These are phyloP conservation scores for Chaenodraco wilsoni DNA, from an alignment of 2,797 vertebrate species.

Conservation along the genomic window DNA sequence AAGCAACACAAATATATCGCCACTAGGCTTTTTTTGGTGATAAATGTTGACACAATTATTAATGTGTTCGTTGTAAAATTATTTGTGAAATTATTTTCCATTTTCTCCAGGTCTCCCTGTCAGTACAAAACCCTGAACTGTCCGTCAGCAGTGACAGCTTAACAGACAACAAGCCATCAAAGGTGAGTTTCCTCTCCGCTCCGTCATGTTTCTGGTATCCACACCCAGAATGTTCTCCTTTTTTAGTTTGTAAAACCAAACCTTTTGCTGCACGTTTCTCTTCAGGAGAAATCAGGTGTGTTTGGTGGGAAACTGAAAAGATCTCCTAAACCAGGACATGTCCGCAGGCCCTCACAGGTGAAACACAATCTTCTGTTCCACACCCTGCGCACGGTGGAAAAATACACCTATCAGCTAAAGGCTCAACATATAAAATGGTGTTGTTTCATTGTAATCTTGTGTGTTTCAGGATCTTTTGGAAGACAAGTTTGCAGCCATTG, in stretches of 20 bases:
- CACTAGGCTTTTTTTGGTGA: not conserved
- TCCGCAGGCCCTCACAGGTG: constrained; percentile 66
- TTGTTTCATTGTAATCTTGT: constrained; percentile 4
- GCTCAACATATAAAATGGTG: not conserved
- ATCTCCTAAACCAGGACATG: constrained; percentile 53
- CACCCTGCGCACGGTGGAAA: not conserved
- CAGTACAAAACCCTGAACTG: constrained; percentile 36
- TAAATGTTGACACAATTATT: not conserved
- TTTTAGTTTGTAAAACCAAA: constrained; percentile 8
- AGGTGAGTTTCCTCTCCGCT: constrained; percentile 45
- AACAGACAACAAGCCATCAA: constrained; percentile 53
- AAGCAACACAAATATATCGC: not conserved
- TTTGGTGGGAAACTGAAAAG: constrained; percentile 52
- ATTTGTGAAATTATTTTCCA: too few relatives aligned
- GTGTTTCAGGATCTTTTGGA: constrained; percentile 66
- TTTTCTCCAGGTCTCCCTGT: constrained; percentile 38
- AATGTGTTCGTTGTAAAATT: not conserved
- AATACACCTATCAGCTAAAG: not conserved
- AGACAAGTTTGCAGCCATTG: constrained; percentile 29
- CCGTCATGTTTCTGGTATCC: not conserved
- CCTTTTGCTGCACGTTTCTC: not conserved
- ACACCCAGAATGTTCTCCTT: rapidly evolving
- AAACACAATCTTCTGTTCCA: constrained; percentile 4
- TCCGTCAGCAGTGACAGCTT: constrained; percentile 58
- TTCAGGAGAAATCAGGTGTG: constrained; percentile 62